Evolutionary conservation across 2,113 vertebrate species (phyloP), one percentile per base, ranked within the genome.

Genomic region (Zosterops borbonicus): DNA sequence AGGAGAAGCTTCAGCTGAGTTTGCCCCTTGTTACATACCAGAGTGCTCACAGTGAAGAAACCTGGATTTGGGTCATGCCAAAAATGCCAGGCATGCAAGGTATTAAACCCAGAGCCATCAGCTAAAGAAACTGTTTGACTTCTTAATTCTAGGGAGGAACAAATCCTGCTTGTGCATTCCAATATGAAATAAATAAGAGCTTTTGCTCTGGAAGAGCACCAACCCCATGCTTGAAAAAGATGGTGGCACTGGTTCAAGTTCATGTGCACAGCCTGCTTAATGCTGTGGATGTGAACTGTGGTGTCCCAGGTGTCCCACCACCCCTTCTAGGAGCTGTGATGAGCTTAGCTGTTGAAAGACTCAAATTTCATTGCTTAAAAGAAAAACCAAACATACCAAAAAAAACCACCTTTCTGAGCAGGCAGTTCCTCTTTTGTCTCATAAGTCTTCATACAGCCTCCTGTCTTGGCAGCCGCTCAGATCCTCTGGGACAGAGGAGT

Each of bases 371-470:
- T 17, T 73, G 31, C 65, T 71, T 58, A 33, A 47, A 35, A 65
- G 46, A 42, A 55, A 42, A 76, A n/a, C 5, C 19, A 39, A 59
- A 42, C 37, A 41, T 42, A 33, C 33, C 11, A 60, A 53, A 39
- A 46, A 29, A 53, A 2, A 9, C 37, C 64, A 94, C 50, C 53
- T 90, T 80, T 93, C 18, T 77, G 56, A 60, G 52, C 69, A 56
- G 47, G 39, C 60, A 70, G 68, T 87, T 94, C 67, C 67, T 93
- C 71, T 92, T 93, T 37, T 78, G 73, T 80, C 46, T 31, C 2
- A 0, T 14, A 71, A 69, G n/a, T 44, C 42, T 94, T 91, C 41
- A 1, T 83, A 59, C 42, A 93, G 22, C 29, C 49, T 88, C 33
- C 67, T 90, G 35, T 42, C 27, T 21, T 92, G 68, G 76, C 90